A percentile compares a stretch with the other conserved stretches of the same genome.
Evolutionary conservation across 2,797 vertebrate genomes (phyloP).

Genomic region (Sebastes steindachneri): DNA sequence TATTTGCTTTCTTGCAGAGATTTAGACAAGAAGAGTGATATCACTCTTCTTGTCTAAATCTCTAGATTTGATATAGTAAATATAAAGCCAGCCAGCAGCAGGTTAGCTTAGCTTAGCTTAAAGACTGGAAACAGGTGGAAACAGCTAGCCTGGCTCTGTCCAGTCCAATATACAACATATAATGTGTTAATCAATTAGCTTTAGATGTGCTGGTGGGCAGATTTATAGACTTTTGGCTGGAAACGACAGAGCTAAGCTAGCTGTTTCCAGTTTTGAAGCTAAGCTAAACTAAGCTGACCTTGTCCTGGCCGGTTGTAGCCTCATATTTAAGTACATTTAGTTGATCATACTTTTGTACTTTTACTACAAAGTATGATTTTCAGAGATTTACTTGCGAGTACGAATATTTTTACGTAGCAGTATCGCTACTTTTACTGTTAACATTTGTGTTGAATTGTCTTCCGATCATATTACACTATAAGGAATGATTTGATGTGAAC

Average conservation of each 20-base stretch:
- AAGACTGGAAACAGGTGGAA: neutral
- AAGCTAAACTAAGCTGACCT: neutral
- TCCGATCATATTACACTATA: neutral
- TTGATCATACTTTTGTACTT: neutral
- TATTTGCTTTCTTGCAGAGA: too few species aligned
- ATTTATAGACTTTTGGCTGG: neutral
- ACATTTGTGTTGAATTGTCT: neutral
- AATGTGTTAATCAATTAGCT: neutral
- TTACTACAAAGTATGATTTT: neutral
- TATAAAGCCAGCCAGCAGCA: neutral
- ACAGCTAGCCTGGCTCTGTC: neutral
- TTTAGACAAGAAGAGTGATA: neutral
- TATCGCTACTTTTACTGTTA: neutral
- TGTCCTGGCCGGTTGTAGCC: neutral
- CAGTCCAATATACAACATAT: neutral
- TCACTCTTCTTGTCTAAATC: too few species aligned
- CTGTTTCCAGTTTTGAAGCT: too few species aligned
- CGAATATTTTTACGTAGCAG: neutral
- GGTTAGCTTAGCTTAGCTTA: neutral
- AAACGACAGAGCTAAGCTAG: neutral
- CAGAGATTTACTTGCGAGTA: neutral
- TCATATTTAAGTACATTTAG: neutral
- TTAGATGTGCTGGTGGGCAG: neutral
- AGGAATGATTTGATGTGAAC: neutral
- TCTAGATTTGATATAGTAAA: neutral